Percentiles rank a stretch among this genome's conserved stretches.
Conservation (phyloP, 1,140 invertebrate genomes). For the Drosophila chauvacae region DNA sequence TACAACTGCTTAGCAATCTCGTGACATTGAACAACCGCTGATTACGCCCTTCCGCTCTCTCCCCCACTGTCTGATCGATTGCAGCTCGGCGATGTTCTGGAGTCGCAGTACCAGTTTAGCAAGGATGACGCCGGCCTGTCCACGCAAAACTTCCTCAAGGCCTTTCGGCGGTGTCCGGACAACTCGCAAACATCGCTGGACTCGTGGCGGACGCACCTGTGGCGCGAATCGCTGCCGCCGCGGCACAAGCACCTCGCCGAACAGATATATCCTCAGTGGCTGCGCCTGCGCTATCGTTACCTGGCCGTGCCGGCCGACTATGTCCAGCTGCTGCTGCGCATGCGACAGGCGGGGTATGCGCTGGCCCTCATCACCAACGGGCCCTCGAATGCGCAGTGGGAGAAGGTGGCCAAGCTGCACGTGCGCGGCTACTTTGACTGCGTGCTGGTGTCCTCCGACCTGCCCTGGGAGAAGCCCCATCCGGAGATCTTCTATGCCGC, state of each 20-base stretch:
- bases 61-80: not conserved
- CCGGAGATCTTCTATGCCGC: slow-evolving; percentile 91
- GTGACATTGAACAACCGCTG: not conserved
- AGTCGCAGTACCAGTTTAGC: slow-evolving; percentile 88
- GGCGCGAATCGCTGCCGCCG: slow-evolving; percentile 90
- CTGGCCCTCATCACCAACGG: slow-evolving; percentile 93
- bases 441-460: slow-evolving; percentile 92
- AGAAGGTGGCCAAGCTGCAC: slow-evolving; percentile 90
- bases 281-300: slow-evolving; percentile 90
- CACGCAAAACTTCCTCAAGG: slow-evolving; percentile 88
- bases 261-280: slow-evolving; percentile 90
- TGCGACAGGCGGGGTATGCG: slow-evolving; percentile 88
- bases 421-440: slow-evolving; percentile 90
- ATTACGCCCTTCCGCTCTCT: not conserved
- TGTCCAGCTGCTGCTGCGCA: slow-evolving; percentile 87
- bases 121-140: slow-evolving; percentile 87
- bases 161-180: slow-evolving; percentile 91
- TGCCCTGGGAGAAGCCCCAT: slow-evolving; percentile 93
- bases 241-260: slow-evolving; percentile 89
- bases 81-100: slow-evolving; percentile 89
- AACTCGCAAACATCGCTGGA: slow-evolving; percentile 89
- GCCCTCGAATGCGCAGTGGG: slow-evolving; percentile 93
- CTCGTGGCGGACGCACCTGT: slow-evolving; percentile 90
- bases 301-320: slow-evolving; percentile 88
- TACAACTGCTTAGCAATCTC: not conserved